Conservation (phyloP, 2,797 vertebrate species). For the Lycodopsis pacificus region DNA sequence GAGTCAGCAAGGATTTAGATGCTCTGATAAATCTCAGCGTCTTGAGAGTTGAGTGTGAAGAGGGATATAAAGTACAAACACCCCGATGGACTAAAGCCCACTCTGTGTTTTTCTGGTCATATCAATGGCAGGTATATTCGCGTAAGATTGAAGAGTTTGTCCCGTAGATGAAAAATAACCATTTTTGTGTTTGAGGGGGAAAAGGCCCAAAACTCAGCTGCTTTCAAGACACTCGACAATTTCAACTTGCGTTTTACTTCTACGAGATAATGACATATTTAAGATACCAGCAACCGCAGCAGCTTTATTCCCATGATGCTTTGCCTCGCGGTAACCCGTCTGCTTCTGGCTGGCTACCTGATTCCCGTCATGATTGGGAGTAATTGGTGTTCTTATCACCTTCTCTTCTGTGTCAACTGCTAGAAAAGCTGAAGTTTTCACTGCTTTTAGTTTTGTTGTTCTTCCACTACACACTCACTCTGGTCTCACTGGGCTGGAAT, state of each 20-base stretch:
- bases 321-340: background rate
- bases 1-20: slow-evolving; percentile 62
- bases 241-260: background rate
- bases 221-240: too few relatives aligned
- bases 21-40: slow-evolving; percentile 49
- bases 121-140: slow-evolving; percentile 25
- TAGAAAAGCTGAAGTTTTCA: background rate
- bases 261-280: background rate
- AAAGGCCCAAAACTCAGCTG: background rate
- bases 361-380: background rate
- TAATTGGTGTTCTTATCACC: background rate
- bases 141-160: slow-evolving; percentile 35
- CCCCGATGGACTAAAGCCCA: slow-evolving; percentile 24
- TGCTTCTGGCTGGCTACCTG: background rate
- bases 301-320: background rate
- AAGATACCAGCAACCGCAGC: background rate
- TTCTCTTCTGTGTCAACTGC: background rate
- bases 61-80: slow-evolving; percentile 45
- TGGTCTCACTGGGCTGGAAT: background rate
- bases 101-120: slow-evolving; percentile 26
- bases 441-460: background rate
- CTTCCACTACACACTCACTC: background rate
- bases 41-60: slow-evolving; percentile 33
- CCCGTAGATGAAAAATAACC: slow-evolving; percentile 12
- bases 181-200: background rate